Conservation (phyloP, 2,113 vertebrate genomes). For the Barnardius zonarius region DNA sequence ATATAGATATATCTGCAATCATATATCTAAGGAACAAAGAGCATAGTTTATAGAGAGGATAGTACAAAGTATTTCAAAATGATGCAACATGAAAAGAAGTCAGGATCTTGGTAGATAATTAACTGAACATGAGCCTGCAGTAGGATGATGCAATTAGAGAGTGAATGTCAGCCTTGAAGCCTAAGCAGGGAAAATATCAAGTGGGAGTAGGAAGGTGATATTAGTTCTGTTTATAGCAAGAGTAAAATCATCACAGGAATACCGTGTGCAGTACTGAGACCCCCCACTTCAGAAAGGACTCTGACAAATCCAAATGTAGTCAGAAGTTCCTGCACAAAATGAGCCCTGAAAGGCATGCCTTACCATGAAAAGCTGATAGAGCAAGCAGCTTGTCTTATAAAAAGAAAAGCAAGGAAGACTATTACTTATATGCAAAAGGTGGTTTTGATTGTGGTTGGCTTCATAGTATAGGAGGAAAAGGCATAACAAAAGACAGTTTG, state of each 20-base stretch:
- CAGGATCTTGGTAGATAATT: conserved; percentile 24
- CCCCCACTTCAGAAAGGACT: background rate
- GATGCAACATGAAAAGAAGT: conserved; percentile 37
- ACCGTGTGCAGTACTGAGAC: background rate
- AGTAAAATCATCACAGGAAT: conserved; percentile 1
- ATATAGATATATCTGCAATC: background rate
- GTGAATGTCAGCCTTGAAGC: conserved; percentile 17
- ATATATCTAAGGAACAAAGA: background rate
- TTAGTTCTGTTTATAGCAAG: background rate
- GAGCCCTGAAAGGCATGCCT: background rate
- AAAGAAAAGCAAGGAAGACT: background rate
- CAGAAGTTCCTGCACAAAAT: background rate
- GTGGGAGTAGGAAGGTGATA: background rate
- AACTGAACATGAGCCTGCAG: conserved; percentile 27
- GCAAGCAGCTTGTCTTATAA: background rate
- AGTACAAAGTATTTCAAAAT: conserved; percentile 34
- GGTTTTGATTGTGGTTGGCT: background rate
- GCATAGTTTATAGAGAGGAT: background rate
- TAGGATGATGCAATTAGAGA: conserved; percentile 15
- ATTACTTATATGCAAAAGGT: background rate
- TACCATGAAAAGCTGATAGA: background rate
- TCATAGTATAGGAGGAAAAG: background rate
- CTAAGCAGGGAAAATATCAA: background rate
- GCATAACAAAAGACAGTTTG: background rate
- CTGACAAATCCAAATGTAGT: background rate